Evolutionary conservation across 2,888 invertebrate species (phyloP), one percentile per base, ranked within the genome.

Genomic region (Rhopalosiphum nymphaeae): DNA sequence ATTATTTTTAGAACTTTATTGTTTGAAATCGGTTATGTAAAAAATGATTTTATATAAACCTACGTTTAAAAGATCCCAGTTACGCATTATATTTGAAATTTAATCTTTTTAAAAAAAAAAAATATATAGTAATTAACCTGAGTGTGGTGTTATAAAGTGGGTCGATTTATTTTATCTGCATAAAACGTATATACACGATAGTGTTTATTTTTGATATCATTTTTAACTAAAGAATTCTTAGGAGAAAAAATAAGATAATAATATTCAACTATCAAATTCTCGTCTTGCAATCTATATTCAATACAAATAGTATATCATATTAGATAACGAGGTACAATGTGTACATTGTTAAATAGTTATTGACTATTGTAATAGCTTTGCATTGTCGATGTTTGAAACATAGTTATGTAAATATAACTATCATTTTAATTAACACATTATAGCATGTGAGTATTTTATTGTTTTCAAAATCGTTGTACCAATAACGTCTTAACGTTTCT

Each of bases 361-460:
- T 13, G 85, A 85, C 26, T 85, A 44, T 84, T 84, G 21, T 42
- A 84, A 42, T 84, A 9, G 84, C 26, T 44, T 44, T 26, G 13
- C 44, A n/a, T 11, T 36, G 44, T 57, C 13, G 42, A 42, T 56
- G 56, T 91, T 36, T 36, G 11, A 53, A 13, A n/a, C 5, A 21
- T 53, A 89, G 26, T 67, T 67, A 36, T 36, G 78, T 78, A 16
- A 42, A 42, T 36, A 56, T 26, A 91, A 53, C 49, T 36, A 91
- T 42, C 5, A 26, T 84, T 84, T 56, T 91, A 84, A 92, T 92
- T 61, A 86, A 86, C 2, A 25, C 61, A 26, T 92, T 57, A 46
- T 87, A 36, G 5, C n/a, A 92, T 26, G 16, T 1, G 3, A 49
- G 29, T 26, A 16, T 42, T 42, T 92, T 92, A 78, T 92, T 92